These are phyloP conservation scores for Acholoe squamosa DNA, from an alignment of 2,888 invertebrate species.

Conservation along the genomic window DNA sequence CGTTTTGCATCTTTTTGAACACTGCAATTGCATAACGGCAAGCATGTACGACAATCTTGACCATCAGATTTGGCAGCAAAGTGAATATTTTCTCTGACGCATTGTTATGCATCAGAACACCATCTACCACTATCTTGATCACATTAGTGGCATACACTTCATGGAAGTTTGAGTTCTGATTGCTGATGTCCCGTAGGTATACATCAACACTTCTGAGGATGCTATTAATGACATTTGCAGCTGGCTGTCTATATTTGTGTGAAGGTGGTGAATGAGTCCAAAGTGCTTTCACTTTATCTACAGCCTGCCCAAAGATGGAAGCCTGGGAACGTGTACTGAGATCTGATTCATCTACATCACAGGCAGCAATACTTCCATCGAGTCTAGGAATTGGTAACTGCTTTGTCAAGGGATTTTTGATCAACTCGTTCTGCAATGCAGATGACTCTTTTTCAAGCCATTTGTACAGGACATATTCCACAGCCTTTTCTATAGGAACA, in stretches of 20 bases:
- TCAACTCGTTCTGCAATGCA: not conserved
- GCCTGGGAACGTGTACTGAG: not conserved
- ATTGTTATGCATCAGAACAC: conserved; percentile 35
- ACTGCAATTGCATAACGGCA: not conserved
- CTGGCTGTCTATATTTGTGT: not conserved
- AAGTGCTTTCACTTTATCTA: not conserved
- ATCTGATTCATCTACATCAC: not conserved
- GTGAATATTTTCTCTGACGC: not conserved
- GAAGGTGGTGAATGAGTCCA: not conserved
- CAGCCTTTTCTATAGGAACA: not conserved
- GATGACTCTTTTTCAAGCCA: not conserved
- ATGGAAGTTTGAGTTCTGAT: conserved; percentile 7
- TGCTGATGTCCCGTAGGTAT: not conserved
- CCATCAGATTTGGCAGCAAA: conserved; percentile 41
- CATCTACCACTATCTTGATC: conserved; percentile 31
- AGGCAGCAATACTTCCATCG: not conserved
- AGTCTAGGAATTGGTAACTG: not conserved
- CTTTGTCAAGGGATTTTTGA: not conserved
- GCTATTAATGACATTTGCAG: not conserved
- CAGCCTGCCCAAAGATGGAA: not conserved
- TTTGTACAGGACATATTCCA: not conserved
- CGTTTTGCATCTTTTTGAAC: conserved; percentile 37
- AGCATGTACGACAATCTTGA: conserved; percentile 36
- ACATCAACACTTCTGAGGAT: not conserved
- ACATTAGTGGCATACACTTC: conserved; percentile 15